Conservation (phyloP, 2,113 vertebrate species). For the Hypomesus transpacificus region DNA sequence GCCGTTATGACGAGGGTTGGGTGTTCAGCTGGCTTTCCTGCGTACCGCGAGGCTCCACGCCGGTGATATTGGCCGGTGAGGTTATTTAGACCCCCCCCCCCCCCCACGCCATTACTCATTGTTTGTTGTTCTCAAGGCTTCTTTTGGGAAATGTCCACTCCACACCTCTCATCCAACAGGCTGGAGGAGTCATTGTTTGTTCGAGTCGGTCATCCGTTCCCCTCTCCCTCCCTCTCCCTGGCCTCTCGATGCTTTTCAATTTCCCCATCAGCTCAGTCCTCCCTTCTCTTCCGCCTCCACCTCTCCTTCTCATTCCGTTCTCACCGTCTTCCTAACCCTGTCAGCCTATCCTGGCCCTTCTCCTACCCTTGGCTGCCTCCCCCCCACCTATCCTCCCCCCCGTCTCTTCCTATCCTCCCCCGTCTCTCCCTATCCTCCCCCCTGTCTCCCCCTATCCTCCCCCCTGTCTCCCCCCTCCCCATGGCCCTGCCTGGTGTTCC, state of each 20-base stretch:
- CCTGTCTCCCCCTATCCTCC: not conserved
- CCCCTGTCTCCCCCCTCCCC: too few relatives aligned
- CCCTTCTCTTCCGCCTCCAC: not conserved
- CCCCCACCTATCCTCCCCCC: not conserved
- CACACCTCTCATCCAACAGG: slow-evolving; percentile 32
- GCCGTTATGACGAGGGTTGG: too few relatives aligned
- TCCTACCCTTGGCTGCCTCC: not conserved
- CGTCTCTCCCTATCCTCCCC: not conserved
- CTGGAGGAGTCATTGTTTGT: slow-evolving; percentile 55
- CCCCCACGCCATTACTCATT: slow-evolving; percentile 31
- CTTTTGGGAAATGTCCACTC: slow-evolving; percentile 67
- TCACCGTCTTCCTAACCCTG: not conserved
- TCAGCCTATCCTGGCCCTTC: not conserved
- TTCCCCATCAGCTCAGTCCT: not conserved
- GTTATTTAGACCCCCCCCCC: too few relatives aligned
- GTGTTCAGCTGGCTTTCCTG: too few relatives aligned
- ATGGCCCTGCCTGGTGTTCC: slow-evolving; percentile 20
- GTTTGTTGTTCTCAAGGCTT: slow-evolving; percentile 48
- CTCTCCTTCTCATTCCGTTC: not conserved
- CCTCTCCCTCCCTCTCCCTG: not conserved
- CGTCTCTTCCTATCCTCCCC: not conserved
- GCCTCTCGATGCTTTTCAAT: not conserved
- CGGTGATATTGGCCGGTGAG: too few relatives aligned
- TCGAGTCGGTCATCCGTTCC: slow-evolving; percentile 46
- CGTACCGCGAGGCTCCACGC: too few relatives aligned